Conservation (phyloP, 2,113 vertebrate genomes). For the Campylorhamphus procurvoides region DNA sequence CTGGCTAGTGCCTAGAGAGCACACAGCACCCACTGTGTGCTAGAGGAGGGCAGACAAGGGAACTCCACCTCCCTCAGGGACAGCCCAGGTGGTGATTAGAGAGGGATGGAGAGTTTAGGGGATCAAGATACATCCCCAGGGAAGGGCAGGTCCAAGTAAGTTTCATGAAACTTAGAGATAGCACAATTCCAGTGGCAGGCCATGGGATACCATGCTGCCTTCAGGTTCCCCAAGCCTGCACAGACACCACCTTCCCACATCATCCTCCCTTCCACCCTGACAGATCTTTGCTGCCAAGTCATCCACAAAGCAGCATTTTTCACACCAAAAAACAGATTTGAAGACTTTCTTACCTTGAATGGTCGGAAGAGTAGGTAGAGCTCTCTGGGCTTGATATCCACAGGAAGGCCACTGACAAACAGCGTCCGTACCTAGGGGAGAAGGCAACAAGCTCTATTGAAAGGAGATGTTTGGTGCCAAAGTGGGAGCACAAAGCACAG, state of each 20-base stretch:
- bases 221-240: neutral
- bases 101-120: neutral
- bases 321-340: neutral
- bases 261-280: neutral
- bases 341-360: slow-evolving; percentile 85
- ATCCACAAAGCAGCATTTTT: neutral
- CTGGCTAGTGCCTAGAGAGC: neutral
- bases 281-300: neutral
- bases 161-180: neutral
- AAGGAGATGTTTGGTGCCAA: neutral
- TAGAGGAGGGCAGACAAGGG: neutral
- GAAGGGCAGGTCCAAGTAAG: neutral
- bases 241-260: neutral
- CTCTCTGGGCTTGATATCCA: slow-evolving; percentile 97
- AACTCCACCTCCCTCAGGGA: neutral
- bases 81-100: neutral
- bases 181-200: neutral
- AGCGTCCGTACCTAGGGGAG: slow-evolving; percentile 86
- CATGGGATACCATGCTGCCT: neutral
- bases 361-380: slow-evolving; percentile 97
- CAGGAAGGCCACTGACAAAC: slow-evolving; percentile 96
- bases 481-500: neutral
- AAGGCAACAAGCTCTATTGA: neutral
- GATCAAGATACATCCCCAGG: neutral
- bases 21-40: neutral